These are phyloP conservation scores for Conus betulinus DNA, from an alignment of 1,140 invertebrate species.

Conservation along the genomic window DNA sequence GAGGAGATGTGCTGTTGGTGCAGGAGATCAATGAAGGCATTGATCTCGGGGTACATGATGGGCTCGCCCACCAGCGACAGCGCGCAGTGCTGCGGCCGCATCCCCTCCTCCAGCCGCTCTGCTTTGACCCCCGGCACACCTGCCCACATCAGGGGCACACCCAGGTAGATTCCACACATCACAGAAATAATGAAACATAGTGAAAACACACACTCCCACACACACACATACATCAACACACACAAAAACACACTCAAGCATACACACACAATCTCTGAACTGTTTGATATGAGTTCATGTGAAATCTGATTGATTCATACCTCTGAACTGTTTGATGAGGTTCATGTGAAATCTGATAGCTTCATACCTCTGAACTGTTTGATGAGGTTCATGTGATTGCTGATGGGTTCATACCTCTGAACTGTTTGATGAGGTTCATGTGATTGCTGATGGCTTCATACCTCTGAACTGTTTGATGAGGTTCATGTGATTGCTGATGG, in stretches of 20 bases:
- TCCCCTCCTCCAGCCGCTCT: slow-evolving; percentile 79
- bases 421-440: slow-evolving; percentile 81
- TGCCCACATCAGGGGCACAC: slow-evolving; percentile 45
- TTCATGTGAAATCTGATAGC: slow-evolving; percentile 79
- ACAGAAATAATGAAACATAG: no score
- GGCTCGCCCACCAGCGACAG: slow-evolving; percentile 83
- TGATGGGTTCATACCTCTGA: slow-evolving; percentile 78
- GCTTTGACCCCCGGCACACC: slow-evolving; percentile 81
- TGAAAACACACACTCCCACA: no score
- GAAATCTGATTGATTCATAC: slow-evolving; percentile 77
- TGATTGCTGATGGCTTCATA: slow-evolving; percentile 78
- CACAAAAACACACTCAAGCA: no score
- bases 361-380: slow-evolving; percentile 80
- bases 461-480: slow-evolving; percentile 82
- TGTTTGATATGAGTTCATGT: slow-evolving; percentile 81
- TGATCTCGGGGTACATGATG: slow-evolving; percentile 84
- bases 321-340: slow-evolving; percentile 82
- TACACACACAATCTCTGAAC: slow-evolving; percentile 74
- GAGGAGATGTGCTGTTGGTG: slow-evolving; percentile 79
- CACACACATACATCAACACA: no score
- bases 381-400: slow-evolving; percentile 80
- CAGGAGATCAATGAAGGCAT: slow-evolving; percentile 78
- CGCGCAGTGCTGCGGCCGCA: slow-evolving; percentile 79
- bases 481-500: slow-evolving; percentile 79
- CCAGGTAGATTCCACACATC: no score